Conservation (phyloP, 2,113 vertebrate genomes). For the Urocitellus parryii region DNA sequence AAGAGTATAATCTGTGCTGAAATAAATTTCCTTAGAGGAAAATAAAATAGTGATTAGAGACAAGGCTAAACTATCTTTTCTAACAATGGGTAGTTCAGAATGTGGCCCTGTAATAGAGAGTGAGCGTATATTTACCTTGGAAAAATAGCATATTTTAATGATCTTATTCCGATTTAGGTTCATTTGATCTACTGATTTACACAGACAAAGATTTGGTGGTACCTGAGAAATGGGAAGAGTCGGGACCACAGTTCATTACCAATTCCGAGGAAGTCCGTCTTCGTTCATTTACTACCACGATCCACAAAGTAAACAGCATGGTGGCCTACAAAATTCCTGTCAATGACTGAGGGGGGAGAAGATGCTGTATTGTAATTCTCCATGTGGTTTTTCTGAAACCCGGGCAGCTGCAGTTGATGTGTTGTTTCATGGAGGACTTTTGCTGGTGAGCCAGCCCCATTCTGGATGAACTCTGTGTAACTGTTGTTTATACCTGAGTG, state of each 20-base stretch:
- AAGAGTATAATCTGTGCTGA: neutral
- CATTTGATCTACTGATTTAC: conserved; percentile 97
- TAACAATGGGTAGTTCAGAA: neutral
- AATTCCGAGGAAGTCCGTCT: conserved; percentile 96
- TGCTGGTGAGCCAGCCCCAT: neutral
- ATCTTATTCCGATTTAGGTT: conserved; percentile 87
- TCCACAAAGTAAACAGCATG: conserved; percentile 96
- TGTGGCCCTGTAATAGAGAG: neutral
- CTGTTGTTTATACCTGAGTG: neutral
- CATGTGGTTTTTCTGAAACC: conserved; percentile 49
- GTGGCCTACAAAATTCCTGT: conserved; percentile 92
- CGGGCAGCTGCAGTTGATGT: neutral
- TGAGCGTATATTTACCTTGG: neutral
- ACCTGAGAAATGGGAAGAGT: conserved; percentile 98
- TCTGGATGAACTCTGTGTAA: neutral
- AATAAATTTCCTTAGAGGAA: neutral
- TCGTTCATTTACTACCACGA: conserved; percentile 96
- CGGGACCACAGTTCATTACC: conserved; percentile 94
- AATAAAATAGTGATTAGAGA: neutral
- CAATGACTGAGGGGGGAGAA: conserved; percentile 67
- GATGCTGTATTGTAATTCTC: neutral
- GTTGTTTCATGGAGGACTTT: conserved; percentile 18
- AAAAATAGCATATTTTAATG: neutral
- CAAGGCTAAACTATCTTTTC: neutral
- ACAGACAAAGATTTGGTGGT: conserved; percentile 95